Base-by-base conservation (phyloP, 2,888 invertebrate species). In the Lasioglossum oenotherae region DNA sequence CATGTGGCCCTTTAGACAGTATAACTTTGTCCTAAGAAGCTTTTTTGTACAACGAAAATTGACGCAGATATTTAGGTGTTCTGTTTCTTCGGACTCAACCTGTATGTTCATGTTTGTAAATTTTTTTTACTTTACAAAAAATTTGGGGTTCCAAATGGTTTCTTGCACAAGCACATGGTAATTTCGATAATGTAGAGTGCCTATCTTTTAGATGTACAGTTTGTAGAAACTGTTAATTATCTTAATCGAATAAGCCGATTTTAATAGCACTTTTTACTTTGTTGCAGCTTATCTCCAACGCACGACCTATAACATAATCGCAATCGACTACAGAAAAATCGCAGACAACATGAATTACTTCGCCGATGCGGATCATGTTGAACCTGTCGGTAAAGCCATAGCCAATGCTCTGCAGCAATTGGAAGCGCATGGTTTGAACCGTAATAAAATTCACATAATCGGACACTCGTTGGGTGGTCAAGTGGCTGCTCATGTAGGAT, bases 261-360 rank as follows among this genome's bases (percentile, higher is more conserved):
- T 67, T 35, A 67, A 67, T 31, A 2, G 16, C 35, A 16, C 19
- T 19, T 16, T 4, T 44, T 3, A 38, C 23, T 80, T 44, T 27
- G 31, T 84, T 76, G 27, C 87, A 76, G 96, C 95, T 0, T 96
- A 96, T 89, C 74, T 95, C 3, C 3, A 4, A 46, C 4, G 8
- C 8, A 41, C 41, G 4, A 3, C 16, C 14, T 0, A 95, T 92
- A 96, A 96, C 87, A 86, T 95, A 0, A 88, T 96, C 27, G 92
- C 94, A 3, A 87, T 95, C 81, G 96, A 96, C 90, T 96, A 96
- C 95, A 91, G 95, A 23, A 94, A 95, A 87, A 88, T 96, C 19
- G 35, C 78, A 16, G 14, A 0, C 4, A 6, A 23, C 2, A 3
- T 0, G 14, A 4, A n/a, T 46, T 78, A 78, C 14, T 1, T n/a